phyloP scores from a whole-genome alignment of 2,888 invertebrate species.

The Lasioglossum malachurum region DNA sequence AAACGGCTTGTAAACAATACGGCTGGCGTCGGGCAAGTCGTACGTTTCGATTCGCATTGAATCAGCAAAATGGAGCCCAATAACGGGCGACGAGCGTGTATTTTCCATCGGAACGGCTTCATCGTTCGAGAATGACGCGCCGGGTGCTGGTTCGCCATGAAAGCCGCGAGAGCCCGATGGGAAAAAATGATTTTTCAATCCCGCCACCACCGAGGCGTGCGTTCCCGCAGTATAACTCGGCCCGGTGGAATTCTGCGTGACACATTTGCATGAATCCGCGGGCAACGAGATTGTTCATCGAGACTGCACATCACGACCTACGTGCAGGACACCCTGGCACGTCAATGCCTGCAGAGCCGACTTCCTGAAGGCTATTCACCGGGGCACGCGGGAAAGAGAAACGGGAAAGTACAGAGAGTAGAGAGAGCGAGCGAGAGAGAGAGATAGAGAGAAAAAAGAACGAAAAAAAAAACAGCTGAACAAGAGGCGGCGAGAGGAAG shows the following conservation, averaged over 20 bases:
- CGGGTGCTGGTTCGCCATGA: background rate
- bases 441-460: background rate
- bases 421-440: background rate
- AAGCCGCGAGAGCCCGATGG: background rate
- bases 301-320: conserved; percentile 69
- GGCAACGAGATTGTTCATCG: conserved; percentile 53
- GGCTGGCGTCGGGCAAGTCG: background rate
- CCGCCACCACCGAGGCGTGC: conserved; percentile 1
- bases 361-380: conserved; percentile 51
- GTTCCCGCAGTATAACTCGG: background rate
- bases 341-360: conserved; percentile 60
- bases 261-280: conserved; percentile 56
- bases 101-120: conserved; percentile 7
- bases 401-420: background rate
- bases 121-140: background rate
- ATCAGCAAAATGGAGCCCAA: background rate
- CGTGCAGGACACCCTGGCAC: conserved; percentile 65
- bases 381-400: conserved; percentile 19
- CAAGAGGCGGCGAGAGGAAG: background rate
- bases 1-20: no score
- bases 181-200: conserved; percentile 29
- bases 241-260: conserved; percentile 43
- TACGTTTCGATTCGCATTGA: background rate
- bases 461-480: conserved; percentile 14
- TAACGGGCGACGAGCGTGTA: background rate